Evolutionary conservation across 2,888 invertebrate genomes (phyloP).

Genomic region (Gonocerus acuteangulatus): DNA sequence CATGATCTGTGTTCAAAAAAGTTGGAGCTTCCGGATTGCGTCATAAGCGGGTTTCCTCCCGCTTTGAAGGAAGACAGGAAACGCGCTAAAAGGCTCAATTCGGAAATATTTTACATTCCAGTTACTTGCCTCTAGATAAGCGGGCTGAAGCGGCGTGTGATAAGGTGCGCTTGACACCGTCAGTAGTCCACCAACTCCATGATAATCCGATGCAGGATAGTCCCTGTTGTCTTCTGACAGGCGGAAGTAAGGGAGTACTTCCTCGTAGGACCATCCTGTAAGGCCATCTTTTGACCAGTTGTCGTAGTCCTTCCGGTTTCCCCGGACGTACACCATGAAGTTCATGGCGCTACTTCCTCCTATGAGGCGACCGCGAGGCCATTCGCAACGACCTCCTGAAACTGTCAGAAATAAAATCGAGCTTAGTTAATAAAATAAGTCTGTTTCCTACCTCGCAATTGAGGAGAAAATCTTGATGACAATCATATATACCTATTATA

Average conservation of each 20-base stretch:
- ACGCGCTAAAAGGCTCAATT: too few relatives aligned
- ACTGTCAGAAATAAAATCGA: too few relatives aligned
- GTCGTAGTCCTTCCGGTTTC: constrained; percentile 84
- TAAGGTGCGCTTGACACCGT: constrained; percentile 36
- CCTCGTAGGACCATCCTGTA: constrained; percentile 76
- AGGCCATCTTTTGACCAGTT: constrained; percentile 77
- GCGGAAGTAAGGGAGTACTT: constrained; percentile 74
- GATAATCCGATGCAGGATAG: constrained; percentile 45
- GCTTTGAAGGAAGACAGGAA: too few relatives aligned
- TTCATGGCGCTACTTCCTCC: constrained; percentile 85
- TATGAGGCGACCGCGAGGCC: constrained; percentile 87
- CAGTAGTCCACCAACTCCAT: constrained; percentile 38
- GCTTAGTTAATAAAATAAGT: too few relatives aligned
- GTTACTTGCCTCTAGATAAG: constrained; percentile 32
- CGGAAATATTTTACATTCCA: too few relatives aligned
- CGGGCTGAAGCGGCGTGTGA: constrained; percentile 32
- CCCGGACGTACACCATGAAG: constrained; percentile 84
- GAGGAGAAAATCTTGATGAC: too few relatives aligned
- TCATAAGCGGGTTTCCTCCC: too few relatives aligned
- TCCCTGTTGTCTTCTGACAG: constrained; percentile 87
- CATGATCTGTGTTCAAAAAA: too few relatives aligned
- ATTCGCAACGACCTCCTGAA: constrained; percentile 55
- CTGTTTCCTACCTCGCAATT: too few relatives aligned
- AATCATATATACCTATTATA: too few relatives aligned
- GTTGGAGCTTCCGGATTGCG: too few relatives aligned